A percentile compares a stretch with the other conserved stretches of the same genome.
These are phyloP conservation scores for Chironomus riparius DNA, from an alignment of 2,888 invertebrate genomes.

Conservation along the genomic window DNA sequence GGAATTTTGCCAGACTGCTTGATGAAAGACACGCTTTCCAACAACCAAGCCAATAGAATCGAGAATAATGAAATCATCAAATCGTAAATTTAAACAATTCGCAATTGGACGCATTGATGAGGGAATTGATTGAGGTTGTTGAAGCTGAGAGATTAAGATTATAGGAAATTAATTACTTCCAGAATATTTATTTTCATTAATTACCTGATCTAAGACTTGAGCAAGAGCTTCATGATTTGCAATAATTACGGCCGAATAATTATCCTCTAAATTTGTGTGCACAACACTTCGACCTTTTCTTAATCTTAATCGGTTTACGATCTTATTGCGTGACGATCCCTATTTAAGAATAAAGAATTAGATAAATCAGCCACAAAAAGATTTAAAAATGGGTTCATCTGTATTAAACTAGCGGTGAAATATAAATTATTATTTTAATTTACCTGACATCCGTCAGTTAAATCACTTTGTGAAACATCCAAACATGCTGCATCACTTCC, in stretches of 20 bases:
- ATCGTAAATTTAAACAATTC: slow-evolving; percentile 60
- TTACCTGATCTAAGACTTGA: slow-evolving; percentile 79
- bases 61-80: slow-evolving; percentile 61
- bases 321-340: slow-evolving; percentile 33
- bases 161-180: not conserved
- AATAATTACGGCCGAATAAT: slow-evolving; percentile 80
- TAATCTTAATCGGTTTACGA: slow-evolving; percentile 59
- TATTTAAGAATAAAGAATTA: not conserved
- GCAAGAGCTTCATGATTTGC: slow-evolving; percentile 85
- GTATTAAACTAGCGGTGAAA: too few species aligned
- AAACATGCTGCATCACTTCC: slow-evolving; percentile 47
- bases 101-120: slow-evolving; percentile 61
- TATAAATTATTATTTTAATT: slow-evolving; percentile 8
- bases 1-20: slow-evolving; percentile 62
- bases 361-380: not conserved
- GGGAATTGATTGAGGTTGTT: slow-evolving; percentile 61
- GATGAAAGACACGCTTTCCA: slow-evolving; percentile 64
- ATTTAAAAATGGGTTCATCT: too few species aligned
- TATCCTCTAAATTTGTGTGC: slow-evolving; percentile 77
- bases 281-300: slow-evolving; percentile 74
- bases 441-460: slow-evolving; percentile 39
- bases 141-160: slow-evolving; percentile 44
- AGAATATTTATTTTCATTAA: not conserved
- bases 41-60: slow-evolving; percentile 49
- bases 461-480: slow-evolving; percentile 39